Base-by-base conservation (phyloP, 2,888 invertebrate species). In the Polydrusus pterygomalis region DNA sequence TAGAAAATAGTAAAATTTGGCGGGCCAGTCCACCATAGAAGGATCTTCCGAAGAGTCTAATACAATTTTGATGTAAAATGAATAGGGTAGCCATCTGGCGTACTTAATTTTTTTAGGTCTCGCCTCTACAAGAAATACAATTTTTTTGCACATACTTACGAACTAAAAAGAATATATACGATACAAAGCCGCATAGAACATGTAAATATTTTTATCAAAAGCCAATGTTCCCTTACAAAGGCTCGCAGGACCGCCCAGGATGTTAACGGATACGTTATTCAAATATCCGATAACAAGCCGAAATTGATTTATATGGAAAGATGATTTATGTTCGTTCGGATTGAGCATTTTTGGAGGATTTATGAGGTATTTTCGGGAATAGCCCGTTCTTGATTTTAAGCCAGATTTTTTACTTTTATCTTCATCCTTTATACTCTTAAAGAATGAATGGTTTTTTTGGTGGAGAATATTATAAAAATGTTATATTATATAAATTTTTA, bases 211-310 rank as follows among this genome's bases (percentile, higher is more conserved):
- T 73, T 73, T 73, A 38, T 62, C 47, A 17, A 67, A 73, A 58
- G 58, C 18, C 49, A 60, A 56, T 43, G 58, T 34, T 62, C 60
- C 25, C 60, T 63, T 69, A 74, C 74, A 74, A 74, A 74, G 51
- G 74, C 58, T 69, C 74, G 74, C 49, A 60, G 67, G 67, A 47
- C 67, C 54, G 62, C 25, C 68, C 54, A 67, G 65, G 65, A 70
- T 70, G 60, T 71, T 73, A 73, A 70, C 73, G 64, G 77, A 73
- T 70, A 34, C 76, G 72, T 68, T 76, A 77, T 77, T 77, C 77
- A 77, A 77, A 77, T 77, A 77, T 73, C 65, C 73, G 74, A 77
- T 77, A 77, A 77, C 70, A 67, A 62, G 56, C 38, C 51, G 56
- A 65, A 70, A 74, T 74, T 77, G 77, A 74, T 77, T 74, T 74